These are phyloP conservation scores for Cinara cedri DNA, from an alignment of 2,888 invertebrate genomes.

Conservation along the genomic window DNA sequence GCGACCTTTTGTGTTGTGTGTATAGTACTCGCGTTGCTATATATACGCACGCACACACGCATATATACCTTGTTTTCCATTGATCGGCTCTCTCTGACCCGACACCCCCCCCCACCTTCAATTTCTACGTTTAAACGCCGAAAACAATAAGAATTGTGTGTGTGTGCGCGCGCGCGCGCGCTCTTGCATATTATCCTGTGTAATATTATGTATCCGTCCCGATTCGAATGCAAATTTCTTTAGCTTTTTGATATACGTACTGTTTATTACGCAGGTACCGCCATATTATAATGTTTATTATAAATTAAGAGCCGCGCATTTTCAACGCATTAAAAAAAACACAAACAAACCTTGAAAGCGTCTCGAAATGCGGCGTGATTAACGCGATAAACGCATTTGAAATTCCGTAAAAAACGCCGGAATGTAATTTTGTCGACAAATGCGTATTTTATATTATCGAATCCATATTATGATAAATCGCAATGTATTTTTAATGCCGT, in stretches of 20 bases:
- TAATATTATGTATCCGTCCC: background rate
- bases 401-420: too few species aligned
- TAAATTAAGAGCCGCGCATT: too few species aligned
- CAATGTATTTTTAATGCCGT: too few species aligned
- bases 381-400: too few species aligned
- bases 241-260: background rate
- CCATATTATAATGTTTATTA: too few species aligned
- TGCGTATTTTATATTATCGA: too few species aligned
- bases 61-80: slow-evolving; percentile 40
- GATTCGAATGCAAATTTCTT: slow-evolving; percentile 5
- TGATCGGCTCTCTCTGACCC: slow-evolving; percentile 24
- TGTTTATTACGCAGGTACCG: too few species aligned
- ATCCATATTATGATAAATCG: too few species aligned
- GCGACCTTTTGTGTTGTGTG: slow-evolving; percentile 56
- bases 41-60: slow-evolving; percentile 32
- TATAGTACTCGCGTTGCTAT: slow-evolving; percentile 54
- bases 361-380: too few species aligned
- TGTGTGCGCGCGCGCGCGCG: background rate
- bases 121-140: slow-evolving; percentile 10
- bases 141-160: slow-evolving; percentile 33
- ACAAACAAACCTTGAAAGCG: too few species aligned
- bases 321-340: too few species aligned
- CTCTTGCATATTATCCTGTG: background rate
- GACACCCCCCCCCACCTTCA: background rate
- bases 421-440: too few species aligned